phyloP scores from a whole-genome alignment of 2,888 invertebrate genomes.

The Cataglyphis rosenhaueri region DNA sequence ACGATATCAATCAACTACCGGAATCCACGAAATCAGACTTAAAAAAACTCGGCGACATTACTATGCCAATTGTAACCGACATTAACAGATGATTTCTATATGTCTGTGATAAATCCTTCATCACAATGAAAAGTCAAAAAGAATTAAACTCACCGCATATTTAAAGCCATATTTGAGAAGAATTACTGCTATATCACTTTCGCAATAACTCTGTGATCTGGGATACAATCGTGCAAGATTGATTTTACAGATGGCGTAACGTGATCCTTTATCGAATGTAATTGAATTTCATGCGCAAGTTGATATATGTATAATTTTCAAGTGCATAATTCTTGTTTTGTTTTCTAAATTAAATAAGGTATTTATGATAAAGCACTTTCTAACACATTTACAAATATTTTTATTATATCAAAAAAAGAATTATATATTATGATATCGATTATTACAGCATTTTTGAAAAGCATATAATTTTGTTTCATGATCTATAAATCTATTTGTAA shows the following conservation, averaged over 20 bases:
- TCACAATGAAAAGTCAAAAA: constrained; percentile 60
- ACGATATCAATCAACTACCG: constrained; percentile 42
- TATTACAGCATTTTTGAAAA: too few relatives aligned
- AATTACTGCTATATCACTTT: constrained; percentile 58
- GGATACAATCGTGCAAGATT: constrained; percentile 44
- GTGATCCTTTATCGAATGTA: background rate
- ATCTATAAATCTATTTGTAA: too few relatives aligned
- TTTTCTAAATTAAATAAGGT: too few relatives aligned
- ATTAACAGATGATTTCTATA: background rate
- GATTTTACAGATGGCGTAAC: constrained; percentile 68
- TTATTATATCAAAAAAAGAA: too few relatives aligned
- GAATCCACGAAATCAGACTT: background rate
- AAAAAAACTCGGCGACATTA: background rate
- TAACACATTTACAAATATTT: too few relatives aligned
- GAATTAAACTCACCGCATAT: constrained; percentile 76
- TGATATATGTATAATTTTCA: too few relatives aligned
- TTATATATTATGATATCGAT: too few relatives aligned
- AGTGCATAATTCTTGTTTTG: too few relatives aligned
- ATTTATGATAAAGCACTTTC: too few relatives aligned
- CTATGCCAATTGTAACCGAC: background rate
- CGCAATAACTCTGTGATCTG: constrained; percentile 46
- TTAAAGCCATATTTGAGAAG: constrained; percentile 78
- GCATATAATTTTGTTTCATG: too few relatives aligned
- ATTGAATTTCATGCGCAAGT: too few relatives aligned
- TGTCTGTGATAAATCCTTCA: constrained; percentile 11